Evolutionary conservation across 92 coral and sea anemone genomes (phyloP).

Genomic region (Bergia sp.): DNA sequence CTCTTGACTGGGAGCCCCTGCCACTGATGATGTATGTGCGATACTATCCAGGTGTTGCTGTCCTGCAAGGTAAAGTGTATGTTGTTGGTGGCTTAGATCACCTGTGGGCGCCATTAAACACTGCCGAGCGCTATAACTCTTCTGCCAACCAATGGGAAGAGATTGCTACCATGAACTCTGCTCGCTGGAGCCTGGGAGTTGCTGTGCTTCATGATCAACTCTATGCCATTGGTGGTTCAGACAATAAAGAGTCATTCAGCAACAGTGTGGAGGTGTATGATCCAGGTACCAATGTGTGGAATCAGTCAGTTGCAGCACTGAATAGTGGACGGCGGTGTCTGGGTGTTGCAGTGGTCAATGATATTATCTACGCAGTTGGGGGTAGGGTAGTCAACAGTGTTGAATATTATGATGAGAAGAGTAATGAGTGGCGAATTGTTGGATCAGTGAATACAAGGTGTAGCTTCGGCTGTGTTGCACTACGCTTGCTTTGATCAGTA

Average conservation of each 20-base stretch:
- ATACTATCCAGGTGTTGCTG: conserved; percentile 99
- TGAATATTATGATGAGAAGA: conserved; percentile 92
- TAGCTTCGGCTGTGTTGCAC: conserved; percentile 98
- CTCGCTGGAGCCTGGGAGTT: conserved; percentile 99
- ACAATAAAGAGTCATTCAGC: conserved; percentile 86
- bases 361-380: conserved; percentile 96
- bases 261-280: conserved; percentile 96
- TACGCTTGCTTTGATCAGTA: conserved; percentile 68
- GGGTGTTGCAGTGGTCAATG: conserved; percentile 99
- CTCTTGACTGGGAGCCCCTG: conserved; percentile 82
- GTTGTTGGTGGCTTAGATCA: conserved; percentile 99
- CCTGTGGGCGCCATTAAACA: conserved; percentile 95
- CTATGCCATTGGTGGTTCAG: conserved; percentile 98
- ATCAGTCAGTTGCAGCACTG: conserved; percentile 88
- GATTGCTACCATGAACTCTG: conserved; percentile 86
- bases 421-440: conserved; percentile 91
- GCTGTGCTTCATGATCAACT: conserved; percentile 86
- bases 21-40: conserved; percentile 97
- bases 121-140: conserved; percentile 93
- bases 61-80: conserved; percentile 86
- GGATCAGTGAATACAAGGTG: conserved; percentile 97
- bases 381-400: conserved; percentile 97
- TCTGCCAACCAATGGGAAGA: conserved; percentile 81
- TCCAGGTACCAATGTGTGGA: conserved; percentile 77
- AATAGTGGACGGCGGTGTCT: conserved; percentile 98